Evolutionary conservation across 2,797 vertebrate genomes (phyloP), one percentile per base, ranked within the genome.

Genomic region (Orestias chungarensis): DNA sequence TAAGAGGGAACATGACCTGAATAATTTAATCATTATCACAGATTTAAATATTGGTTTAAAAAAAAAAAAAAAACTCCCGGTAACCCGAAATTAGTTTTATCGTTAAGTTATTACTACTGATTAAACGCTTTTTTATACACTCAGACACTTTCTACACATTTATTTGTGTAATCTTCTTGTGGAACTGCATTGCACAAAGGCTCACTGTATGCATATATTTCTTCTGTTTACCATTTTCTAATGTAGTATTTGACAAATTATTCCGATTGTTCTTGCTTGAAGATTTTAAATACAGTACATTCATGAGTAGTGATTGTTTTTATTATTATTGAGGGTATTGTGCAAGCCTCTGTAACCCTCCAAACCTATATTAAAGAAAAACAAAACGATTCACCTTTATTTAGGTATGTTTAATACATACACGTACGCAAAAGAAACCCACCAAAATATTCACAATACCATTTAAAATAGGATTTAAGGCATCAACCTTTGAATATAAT

Each of bases 21-120:
- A 80, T 83, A 55, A 79, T 76, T 72, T 68, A 38, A 64, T 77
- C 73, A 73, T 75, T 80, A 73, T 54, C 33, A 73, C 29, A 69
- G 52, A 73, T 74, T 27, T 77, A 55, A 38, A 64, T 49, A 64
- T n/a, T 76, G 67, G 64, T n/a, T 54, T 29, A 64, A 68, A 68
- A 68, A 33, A 25, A 29, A n/a, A n/a, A n/a, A n/a, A n/a, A n/a
- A n/a, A n/a, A n/a, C n/a, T 27, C 6, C 27, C 25, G 42, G 3
- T 38, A 50, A 64, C 40, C 40, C 64, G 55, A 62, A 64, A 64
- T 68, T 42, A 35, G 61, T 68, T 69, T 11, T 33, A 57, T 71
- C 35, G 71, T 70, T 73, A 27, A 35, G 18, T 7, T 61, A 54
- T 75, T 69, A 33, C 15, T 74, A 15, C 29, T 3, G 3, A 15